phyloP scores from a whole-genome alignment of 2,888 invertebrate species.

The Pilophorus perplexus region DNA sequence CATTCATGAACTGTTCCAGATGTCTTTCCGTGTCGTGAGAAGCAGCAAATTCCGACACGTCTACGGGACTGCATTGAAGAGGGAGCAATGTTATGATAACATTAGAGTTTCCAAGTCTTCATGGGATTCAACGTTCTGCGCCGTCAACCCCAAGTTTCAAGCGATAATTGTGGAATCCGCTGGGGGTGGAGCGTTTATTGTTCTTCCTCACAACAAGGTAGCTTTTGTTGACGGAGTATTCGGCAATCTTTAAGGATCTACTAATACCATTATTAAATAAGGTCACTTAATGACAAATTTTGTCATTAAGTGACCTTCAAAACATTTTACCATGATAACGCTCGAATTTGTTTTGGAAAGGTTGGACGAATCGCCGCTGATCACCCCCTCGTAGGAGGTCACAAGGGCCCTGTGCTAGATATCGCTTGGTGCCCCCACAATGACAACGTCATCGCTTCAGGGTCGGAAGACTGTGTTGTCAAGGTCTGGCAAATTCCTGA shows the following conservation, averaged over 20 bases:
- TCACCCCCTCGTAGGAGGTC: constrained; percentile 91
- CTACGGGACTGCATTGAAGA: constrained; percentile 83
- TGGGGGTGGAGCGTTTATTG: constrained; percentile 93
- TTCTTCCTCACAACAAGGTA: constrained; percentile 89
- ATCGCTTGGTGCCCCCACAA: constrained; percentile 98
- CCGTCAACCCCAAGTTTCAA: constrained; percentile 96
- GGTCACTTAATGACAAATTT: no score
- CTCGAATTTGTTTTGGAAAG: no score
- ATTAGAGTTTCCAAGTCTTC: constrained; percentile 95
- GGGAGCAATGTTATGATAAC: constrained; percentile 97
- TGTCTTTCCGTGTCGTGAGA: constrained; percentile 96
- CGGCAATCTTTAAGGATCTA: no score
- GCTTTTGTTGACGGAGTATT: background rate
- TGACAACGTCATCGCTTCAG: constrained; percentile 95
- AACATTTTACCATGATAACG: no score
- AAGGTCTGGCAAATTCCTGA: constrained; percentile 97
- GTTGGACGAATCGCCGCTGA: constrained; percentile 92
- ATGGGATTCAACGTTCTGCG: constrained; percentile 98
- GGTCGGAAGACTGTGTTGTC: constrained; percentile 95
- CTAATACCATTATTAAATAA: no score
- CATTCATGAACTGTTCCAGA: constrained; percentile 53
- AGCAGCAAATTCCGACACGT: constrained; percentile 98
- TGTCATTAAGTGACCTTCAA: no score
- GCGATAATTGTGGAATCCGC: constrained; percentile 97
- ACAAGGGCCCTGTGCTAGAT: constrained; percentile 93